A percentile compares a stretch with the other conserved stretches of the same genome.
phyloP scores from a whole-genome alignment of 2,888 invertebrate species.

The Archips xylosteana region DNA sequence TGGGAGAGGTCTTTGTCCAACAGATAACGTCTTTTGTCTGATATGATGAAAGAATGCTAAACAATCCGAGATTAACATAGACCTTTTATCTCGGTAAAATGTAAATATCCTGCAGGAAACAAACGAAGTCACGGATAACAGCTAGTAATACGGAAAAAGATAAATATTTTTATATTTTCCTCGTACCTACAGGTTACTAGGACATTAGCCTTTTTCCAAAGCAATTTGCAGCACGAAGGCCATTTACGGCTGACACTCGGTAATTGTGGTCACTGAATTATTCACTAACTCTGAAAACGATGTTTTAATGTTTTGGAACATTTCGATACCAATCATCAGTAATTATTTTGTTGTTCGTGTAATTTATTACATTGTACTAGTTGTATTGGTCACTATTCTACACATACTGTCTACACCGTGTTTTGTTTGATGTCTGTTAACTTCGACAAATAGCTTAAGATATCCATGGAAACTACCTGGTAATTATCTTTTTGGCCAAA shows the following conservation, averaged over 20 bases:
- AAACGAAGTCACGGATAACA: too few relatives aligned
- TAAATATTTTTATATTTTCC: background rate
- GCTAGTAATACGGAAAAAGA: background rate
- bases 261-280: slow-evolving; percentile 32
- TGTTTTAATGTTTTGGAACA: slow-evolving; percentile 28
- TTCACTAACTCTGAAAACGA: slow-evolving; percentile 23
- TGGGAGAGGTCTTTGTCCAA: too few relatives aligned
- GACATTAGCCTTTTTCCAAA: slow-evolving; percentile 36
- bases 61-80: too few relatives aligned
- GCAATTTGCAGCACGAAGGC: slow-evolving; percentile 48
- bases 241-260: slow-evolving; percentile 37
- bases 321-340: slow-evolving; percentile 9
- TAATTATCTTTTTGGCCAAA: too few relatives aligned
- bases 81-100: too few relatives aligned
- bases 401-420: background rate
- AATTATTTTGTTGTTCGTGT: slow-evolving; percentile 4
- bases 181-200: slow-evolving; percentile 8
- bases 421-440: too few relatives aligned
- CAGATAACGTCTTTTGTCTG: too few relatives aligned
- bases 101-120: too few relatives aligned
- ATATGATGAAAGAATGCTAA: background rate
- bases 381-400: background rate
- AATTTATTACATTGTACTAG: background rate
- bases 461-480: too few relatives aligned
- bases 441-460: too few relatives aligned